phyloP scores from a whole-genome alignment of 2,113 vertebrate genomes.

The Sisor rabdophorus region DNA sequence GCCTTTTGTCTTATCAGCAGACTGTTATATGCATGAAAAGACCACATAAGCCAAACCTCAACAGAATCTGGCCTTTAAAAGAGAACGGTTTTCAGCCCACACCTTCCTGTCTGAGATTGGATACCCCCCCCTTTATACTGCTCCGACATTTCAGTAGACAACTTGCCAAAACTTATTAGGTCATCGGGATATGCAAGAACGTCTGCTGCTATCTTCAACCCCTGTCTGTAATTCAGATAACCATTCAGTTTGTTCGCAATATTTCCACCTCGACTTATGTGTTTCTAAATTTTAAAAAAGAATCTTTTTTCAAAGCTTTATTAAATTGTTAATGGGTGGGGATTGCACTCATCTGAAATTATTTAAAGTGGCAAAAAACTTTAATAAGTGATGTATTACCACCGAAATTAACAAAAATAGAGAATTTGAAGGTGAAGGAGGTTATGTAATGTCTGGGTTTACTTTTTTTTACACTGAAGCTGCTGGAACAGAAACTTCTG shows the following conservation, averaged over 20 bases:
- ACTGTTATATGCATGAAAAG: slow-evolving; percentile 58
- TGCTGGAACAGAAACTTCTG: slow-evolving; percentile 56
- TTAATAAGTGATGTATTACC: slow-evolving; percentile 22
- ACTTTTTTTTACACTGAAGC: slow-evolving; percentile 52
- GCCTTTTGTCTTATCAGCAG: slow-evolving; percentile 30
- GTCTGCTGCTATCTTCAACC: neutral
- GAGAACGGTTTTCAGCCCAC: slow-evolving; percentile 29
- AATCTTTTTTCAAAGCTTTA: neutral
- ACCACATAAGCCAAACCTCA: slow-evolving; percentile 52
- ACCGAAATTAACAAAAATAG: slow-evolving; percentile 30
- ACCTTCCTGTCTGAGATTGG: slow-evolving; percentile 47
- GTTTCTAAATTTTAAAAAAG: neutral
- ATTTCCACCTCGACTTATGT: slow-evolving; percentile 1
- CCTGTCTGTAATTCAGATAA: slow-evolving; percentile 6
- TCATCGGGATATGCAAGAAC: slow-evolving; percentile 4
- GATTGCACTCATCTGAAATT: neutral
- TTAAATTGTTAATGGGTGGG: neutral
- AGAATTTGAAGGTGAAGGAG: slow-evolving; percentile 39
- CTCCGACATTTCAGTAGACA: slow-evolving; percentile 16
- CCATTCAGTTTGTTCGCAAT: neutral
- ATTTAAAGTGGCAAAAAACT: slow-evolving; percentile 11
- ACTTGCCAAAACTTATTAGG: slow-evolving; percentile 2
- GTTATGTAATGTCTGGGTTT: slow-evolving; percentile 56
- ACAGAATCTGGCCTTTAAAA: slow-evolving; percentile 35
- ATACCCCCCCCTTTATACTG: slow-evolving; percentile 34